A percentile compares a stretch with the other conserved stretches of the same genome.
phyloP scores from a whole-genome alignment of 2,113 vertebrate genomes.

The Neolamprologus variostigma region DNA sequence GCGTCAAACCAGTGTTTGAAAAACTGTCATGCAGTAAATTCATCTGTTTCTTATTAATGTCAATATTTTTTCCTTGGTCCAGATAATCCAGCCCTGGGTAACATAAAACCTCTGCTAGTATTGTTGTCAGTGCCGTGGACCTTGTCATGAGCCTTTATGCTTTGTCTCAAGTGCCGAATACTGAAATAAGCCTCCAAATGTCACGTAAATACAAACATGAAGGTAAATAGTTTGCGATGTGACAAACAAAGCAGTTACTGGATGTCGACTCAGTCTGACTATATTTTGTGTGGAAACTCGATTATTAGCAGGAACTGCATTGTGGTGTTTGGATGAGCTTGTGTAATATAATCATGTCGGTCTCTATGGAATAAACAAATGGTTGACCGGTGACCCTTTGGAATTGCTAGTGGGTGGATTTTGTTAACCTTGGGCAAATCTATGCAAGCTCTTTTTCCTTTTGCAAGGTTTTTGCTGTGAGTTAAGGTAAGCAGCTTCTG shows the following conservation, averaged over 20 bases:
- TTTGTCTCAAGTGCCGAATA: neutral
- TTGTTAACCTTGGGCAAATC: neutral
- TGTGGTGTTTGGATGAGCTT: neutral
- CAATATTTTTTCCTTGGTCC: neutral
- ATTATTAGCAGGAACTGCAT: neutral
- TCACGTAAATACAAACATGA: neutral
- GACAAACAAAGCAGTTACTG: neutral
- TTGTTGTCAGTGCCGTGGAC: neutral
- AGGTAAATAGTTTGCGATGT: neutral
- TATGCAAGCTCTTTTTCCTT: neutral
- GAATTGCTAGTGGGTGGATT: neutral
- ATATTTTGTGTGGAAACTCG: neutral
- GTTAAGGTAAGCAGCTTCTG: neutral
- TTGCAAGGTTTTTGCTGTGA: neutral
- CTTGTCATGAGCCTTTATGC: neutral
- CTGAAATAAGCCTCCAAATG: neutral
- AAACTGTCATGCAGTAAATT: neutral
- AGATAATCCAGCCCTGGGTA: neutral
- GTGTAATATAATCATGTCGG: neutral
- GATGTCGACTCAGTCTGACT: neutral
- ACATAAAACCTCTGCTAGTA: neutral
- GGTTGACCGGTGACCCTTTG: neutral
- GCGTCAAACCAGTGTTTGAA: neutral
- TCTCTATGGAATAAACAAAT: neutral
- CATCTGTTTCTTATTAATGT: neutral